Conservation (phyloP, 2,113 vertebrate genomes). For the Campylomormyrus tamandua region DNA sequence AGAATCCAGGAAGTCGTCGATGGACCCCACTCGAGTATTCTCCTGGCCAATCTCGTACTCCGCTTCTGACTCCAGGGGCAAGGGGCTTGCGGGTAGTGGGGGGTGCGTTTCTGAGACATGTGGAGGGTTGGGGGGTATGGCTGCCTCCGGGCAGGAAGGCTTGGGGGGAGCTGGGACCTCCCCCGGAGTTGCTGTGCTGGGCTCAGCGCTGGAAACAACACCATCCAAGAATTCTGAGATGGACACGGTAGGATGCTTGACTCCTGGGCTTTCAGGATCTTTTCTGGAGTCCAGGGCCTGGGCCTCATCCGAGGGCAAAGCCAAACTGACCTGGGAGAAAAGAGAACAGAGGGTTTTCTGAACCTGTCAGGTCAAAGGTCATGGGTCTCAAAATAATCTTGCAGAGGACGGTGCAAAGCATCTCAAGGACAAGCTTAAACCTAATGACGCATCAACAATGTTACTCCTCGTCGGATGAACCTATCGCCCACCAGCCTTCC, state of each 20-base stretch:
- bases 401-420: background rate
- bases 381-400: background rate
- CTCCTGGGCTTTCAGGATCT: conserved; percentile 48
- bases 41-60: conserved; percentile 51
- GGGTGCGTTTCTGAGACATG: conserved; percentile 41
- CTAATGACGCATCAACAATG: background rate
- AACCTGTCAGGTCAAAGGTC: background rate
- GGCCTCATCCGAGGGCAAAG: background rate
- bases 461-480: background rate
- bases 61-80: conserved; percentile 56
- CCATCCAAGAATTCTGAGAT: conserved; percentile 64
- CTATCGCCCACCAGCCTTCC: background rate
- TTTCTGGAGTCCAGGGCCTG: conserved; percentile 36
- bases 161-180: conserved; percentile 38
- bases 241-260: conserved; percentile 49
- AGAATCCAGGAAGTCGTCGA: conserved; percentile 58
- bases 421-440: background rate
- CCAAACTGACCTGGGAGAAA: background rate
- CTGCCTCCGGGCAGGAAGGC: conserved; percentile 19
- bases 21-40: conserved; percentile 59
- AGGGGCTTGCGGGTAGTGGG: conserved; percentile 43
- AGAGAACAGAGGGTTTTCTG: background rate
- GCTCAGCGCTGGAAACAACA: conserved; percentile 37
- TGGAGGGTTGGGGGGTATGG: conserved; percentile 32
- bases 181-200: conserved; percentile 30